Base-by-base conservation (phyloP, 1,140 invertebrate genomes). In the Goniozus legneri region DNA sequence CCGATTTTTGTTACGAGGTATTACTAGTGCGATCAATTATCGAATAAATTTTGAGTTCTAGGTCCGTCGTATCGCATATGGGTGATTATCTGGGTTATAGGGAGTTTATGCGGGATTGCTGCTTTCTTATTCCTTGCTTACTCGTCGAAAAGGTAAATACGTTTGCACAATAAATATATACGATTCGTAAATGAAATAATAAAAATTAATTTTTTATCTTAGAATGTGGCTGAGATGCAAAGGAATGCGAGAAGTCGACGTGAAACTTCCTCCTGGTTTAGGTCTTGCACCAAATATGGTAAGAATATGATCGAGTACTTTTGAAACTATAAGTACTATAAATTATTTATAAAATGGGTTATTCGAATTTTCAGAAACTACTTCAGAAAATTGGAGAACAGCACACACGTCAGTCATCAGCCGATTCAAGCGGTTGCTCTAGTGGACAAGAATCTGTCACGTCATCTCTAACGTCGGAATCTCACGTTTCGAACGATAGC, bases 401-500 rank as follows among this genome's bases (percentile, higher is more conserved):
- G 21, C 74, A 77, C 35, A 67, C 64, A 14, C 60, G 73, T 19
- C 71, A 74, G 33, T 66, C 69, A 1, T 78, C 77, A 40, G 76
- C 75, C 2, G 80, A 82, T 55, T 80, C 79, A 0, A 80, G 79
- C 48, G 80, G 79, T 13, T 81, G 80, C 43, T 79, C 79, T 15
- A 80, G 76, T 30, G 80, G 76, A 3, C 77, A 81, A 40, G 80
- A 80, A 40, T 81, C 79, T 16, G 77, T 80, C 1, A 79, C 79
- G 2, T 81, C 80, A 3, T 81, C 79, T 0, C 47, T 80, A 1
- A 80, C 79, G 7, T 76, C 79, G 0, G 75, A 77, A 13, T 77
- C 77, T 12, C 78, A 79, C 13, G 70, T 80, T 2, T 78, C 78
- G 2, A 73, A 58, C 16, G 78, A 80, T 35, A 79, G 77, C 30